Evolutionary conservation across 2,797 vertebrate species (phyloP).

Genomic region (Protonibea diacanthus): DNA sequence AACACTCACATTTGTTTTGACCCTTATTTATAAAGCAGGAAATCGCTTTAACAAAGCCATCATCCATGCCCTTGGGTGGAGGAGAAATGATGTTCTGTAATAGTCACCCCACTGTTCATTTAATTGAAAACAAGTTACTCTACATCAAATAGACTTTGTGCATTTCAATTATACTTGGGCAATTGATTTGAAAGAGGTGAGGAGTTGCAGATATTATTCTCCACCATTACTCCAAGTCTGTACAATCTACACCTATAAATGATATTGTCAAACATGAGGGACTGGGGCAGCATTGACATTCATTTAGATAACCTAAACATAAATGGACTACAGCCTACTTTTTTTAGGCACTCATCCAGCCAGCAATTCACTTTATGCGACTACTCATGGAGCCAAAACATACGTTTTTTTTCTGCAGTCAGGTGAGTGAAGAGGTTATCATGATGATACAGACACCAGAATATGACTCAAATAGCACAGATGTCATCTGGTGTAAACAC

Average conservation of each 20-base stretch:
- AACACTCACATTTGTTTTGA: background rate
- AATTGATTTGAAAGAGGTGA: background rate
- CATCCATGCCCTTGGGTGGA: background rate
- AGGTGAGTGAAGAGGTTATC: conserved; percentile 33
- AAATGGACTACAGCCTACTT: conserved; percentile 21
- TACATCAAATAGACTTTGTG: background rate
- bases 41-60: conserved; percentile 12
- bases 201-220: background rate
- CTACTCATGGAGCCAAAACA: conserved; percentile 7
- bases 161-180: background rate
- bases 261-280: background rate
- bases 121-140: background rate
- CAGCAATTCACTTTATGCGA: conserved; percentile 22
- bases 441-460: conserved; percentile 26
- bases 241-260: conserved; percentile 13
- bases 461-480: conserved; percentile 14
- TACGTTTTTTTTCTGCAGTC: conserved; percentile 1
- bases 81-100: background rate
- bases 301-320: conserved; percentile 10
- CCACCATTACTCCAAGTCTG: background rate
- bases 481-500: conserved; percentile 41
- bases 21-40: background rate
- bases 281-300: background rate
- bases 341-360: conserved; percentile 31
- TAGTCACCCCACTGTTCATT: background rate